A percentile compares a stretch with the other conserved stretches of the same genome.
Conservation (phyloP, 2,888 invertebrate species). For the Anoncus sp. region DNA sequence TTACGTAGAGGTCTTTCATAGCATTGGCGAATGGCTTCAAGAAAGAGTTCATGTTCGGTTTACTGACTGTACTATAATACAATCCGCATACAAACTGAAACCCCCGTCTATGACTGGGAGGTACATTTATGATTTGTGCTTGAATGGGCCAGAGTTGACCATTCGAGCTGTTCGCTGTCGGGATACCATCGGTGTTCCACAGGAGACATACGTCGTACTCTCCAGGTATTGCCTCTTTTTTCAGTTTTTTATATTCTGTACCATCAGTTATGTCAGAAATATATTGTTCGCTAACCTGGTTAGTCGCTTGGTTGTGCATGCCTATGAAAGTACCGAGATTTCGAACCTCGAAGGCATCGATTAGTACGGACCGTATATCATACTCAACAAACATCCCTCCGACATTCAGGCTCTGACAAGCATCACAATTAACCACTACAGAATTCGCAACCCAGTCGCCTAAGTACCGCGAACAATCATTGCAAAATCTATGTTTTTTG, state of each 20-base stretch:
- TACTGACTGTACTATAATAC: constrained; percentile 23
- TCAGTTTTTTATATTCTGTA: constrained; percentile 17
- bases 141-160: constrained; percentile 49
- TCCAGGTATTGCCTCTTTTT: constrained; percentile 14
- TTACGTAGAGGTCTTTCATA: constrained; percentile 26
- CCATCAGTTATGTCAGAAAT: constrained; percentile 32
- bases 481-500: constrained; percentile 31
- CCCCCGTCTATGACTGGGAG: constrained; percentile 16
- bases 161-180: constrained; percentile 20
- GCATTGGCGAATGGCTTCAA: constrained; percentile 45
- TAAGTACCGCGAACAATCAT: constrained; percentile 23
- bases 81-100: constrained; percentile 36
- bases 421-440: background rate
- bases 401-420: constrained; percentile 8
- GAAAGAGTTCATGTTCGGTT: constrained; percentile 45
- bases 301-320: background rate
- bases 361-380: constrained; percentile 19
- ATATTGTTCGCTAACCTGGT: background rate
- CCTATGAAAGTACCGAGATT: constrained; percentile 22
- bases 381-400: constrained; percentile 26
- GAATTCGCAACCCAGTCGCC: constrained; percentile 8
- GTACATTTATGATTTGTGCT: constrained; percentile 46
- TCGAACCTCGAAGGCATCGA: constrained; percentile 31
- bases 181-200: constrained; percentile 41
- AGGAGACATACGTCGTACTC: constrained; percentile 35